Percentiles rank a stretch among this genome's conserved stretches.
These are phyloP conservation scores for Scolopax mira DNA, from an alignment of 2,113 vertebrate genomes.

Conservation along the genomic window DNA sequence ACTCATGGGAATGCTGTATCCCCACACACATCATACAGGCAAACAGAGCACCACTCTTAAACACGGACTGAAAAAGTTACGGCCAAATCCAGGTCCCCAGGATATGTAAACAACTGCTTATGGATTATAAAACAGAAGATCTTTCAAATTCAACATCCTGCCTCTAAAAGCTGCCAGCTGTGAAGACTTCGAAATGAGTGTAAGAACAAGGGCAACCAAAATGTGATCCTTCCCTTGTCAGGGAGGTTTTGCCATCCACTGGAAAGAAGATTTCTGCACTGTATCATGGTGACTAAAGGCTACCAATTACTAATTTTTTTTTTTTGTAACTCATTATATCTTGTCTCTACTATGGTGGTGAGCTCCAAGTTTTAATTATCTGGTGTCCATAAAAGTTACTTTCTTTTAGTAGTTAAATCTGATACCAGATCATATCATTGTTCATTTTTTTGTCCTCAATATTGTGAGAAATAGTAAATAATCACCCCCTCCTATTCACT, in stretches of 20 bases:
- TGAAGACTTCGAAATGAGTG: background rate
- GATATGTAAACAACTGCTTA: background rate
- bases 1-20: background rate
- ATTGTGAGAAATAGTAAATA: slow-evolving; percentile 40
- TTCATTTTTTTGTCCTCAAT: slow-evolving; percentile 6
- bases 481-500: background rate
- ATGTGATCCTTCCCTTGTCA: background rate
- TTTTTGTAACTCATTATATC: background rate
- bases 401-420: slow-evolving; percentile 4
- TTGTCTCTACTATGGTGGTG: fast-evolving
- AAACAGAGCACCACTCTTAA: background rate
- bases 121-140: background rate
- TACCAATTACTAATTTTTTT: background rate
- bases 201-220: background rate
- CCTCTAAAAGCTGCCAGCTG: background rate
- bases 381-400: background rate
- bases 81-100: background rate
- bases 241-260: background rate
- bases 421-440: background rate
- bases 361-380: slow-evolving; percentile 33
- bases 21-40: background rate
- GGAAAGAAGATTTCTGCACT: background rate
- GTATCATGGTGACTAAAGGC: background rate
- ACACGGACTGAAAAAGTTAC: background rate
- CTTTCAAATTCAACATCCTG: background rate